Evolutionary conservation across 2,797 vertebrate genomes (phyloP).

Genomic region (Rhynchotus rufescens): DNA sequence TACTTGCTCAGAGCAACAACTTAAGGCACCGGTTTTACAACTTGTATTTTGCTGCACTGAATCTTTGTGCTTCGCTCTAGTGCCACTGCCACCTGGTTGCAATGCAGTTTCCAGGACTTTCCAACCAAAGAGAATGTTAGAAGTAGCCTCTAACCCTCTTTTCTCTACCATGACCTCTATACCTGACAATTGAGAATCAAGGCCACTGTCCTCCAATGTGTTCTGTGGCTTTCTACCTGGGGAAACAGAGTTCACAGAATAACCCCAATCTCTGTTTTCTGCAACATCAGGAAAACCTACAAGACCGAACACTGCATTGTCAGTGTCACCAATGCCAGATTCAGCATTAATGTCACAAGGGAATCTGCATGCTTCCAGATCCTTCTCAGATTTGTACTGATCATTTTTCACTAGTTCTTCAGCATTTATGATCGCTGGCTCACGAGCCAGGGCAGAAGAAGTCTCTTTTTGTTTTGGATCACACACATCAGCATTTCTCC

Average conservation of each 20-base stretch:
- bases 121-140: neutral
- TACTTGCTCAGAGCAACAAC: neutral
- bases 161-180: neutral
- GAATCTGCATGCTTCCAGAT: neutral
- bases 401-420: neutral
- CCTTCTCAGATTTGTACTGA: neutral
- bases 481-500: neutral
- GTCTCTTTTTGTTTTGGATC: neutral
- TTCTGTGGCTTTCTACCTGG: neutral
- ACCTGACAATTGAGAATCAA: slow-evolving; percentile 6
- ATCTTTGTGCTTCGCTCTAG: neutral
- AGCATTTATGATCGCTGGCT: neutral
- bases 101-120: neutral
- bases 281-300: neutral
- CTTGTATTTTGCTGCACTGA: neutral
- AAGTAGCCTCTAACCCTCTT: neutral
- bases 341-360: neutral
- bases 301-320: neutral
- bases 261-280: slow-evolving; percentile 35
- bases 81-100: neutral
- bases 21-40: neutral
- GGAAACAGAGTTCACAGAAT: neutral
- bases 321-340: neutral
- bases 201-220: neutral
- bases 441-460: neutral